A percentile compares a stretch with the other conserved stretches of the same genome.
phyloP scores from a whole-genome alignment of 2,113 vertebrate genomes.

The Trinectes maculatus region DNA sequence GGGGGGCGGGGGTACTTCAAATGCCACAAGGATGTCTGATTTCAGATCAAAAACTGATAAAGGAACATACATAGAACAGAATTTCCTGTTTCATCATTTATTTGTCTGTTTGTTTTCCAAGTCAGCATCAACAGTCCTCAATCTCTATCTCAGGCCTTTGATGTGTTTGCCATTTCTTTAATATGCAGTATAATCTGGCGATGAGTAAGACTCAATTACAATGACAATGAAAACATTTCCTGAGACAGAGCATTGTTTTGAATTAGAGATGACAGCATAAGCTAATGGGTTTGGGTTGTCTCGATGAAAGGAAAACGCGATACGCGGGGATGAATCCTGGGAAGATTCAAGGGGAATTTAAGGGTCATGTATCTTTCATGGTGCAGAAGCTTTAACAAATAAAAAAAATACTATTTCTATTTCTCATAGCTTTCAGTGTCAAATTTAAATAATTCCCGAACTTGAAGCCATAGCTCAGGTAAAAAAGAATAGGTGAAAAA shows the following conservation, averaged over 20 bases:
- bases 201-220: slow-evolving; percentile 27
- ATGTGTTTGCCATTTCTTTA: slow-evolving; percentile 47
- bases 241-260: slow-evolving; percentile 21
- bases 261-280: slow-evolving; percentile 32
- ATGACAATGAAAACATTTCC: slow-evolving; percentile 34
- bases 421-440: neutral
- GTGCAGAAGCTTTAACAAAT: neutral
- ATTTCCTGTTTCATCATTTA: slow-evolving; percentile 59
- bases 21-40: slow-evolving; percentile 47
- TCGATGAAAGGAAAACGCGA: slow-evolving; percentile 27
- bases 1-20: slow-evolving; percentile 5
- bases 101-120: slow-evolving; percentile 65
- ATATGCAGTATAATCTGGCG: slow-evolving; percentile 30
- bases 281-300: slow-evolving; percentile 20
- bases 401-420: neutral
- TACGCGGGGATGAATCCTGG: no score
- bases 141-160: slow-evolving; percentile 49
- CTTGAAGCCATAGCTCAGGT: neutral
- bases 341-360: no score
- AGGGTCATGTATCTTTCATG: neutral
- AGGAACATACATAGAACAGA: slow-evolving; percentile 38
- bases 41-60: slow-evolving; percentile 55
- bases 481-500: no score
- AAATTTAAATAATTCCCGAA: no score
- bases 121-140: slow-evolving; percentile 42